These are phyloP conservation scores for Volucella zonaria DNA, from an alignment of 2,888 invertebrate genomes.

Conservation along the genomic window DNA sequence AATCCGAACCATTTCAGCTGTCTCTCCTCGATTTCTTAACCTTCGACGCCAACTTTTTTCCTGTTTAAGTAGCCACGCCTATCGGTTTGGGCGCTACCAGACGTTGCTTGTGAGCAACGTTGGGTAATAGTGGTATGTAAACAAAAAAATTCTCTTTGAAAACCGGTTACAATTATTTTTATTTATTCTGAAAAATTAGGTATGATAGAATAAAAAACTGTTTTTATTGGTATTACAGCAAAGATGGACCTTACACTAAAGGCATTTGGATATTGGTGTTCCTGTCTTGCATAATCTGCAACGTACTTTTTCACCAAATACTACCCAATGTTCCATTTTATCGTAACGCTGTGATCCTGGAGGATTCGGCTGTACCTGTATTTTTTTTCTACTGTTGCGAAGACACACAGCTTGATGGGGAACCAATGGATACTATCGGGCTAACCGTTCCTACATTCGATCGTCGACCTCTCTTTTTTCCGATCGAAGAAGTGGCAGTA, in stretches of 20 bases:
- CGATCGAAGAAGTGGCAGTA: constrained; percentile 7
- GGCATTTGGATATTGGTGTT: constrained; percentile 8
- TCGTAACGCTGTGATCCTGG: constrained; percentile 8
- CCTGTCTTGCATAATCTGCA: constrained; percentile 14
- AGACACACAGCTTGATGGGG: constrained; percentile 4
- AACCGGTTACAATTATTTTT: neutral
- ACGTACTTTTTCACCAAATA: constrained; percentile 6
- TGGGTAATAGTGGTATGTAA: too few relatives aligned
- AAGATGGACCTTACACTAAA: constrained; percentile 5
- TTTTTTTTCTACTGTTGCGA: neutral
- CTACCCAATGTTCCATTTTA: neutral
- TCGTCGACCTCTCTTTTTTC: neutral
- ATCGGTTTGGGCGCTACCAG: too few relatives aligned
- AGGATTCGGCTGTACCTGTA: constrained; percentile 3
- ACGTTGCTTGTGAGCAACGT: too few relatives aligned
- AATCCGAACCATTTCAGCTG: too few relatives aligned
- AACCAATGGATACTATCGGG: neutral
- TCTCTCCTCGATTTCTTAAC: too few relatives aligned
- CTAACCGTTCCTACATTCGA: constrained; percentile 13
- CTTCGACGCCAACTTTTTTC: too few relatives aligned
- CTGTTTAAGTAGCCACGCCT: too few relatives aligned
- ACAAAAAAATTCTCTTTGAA: neutral
- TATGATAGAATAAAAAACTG: neutral
- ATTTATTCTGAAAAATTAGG: constrained; percentile 1
- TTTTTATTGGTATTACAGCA: constrained; percentile 6